Base-by-base conservation (phyloP, 2,113 vertebrate genomes). In the Melanerpes formicivorus region DNA sequence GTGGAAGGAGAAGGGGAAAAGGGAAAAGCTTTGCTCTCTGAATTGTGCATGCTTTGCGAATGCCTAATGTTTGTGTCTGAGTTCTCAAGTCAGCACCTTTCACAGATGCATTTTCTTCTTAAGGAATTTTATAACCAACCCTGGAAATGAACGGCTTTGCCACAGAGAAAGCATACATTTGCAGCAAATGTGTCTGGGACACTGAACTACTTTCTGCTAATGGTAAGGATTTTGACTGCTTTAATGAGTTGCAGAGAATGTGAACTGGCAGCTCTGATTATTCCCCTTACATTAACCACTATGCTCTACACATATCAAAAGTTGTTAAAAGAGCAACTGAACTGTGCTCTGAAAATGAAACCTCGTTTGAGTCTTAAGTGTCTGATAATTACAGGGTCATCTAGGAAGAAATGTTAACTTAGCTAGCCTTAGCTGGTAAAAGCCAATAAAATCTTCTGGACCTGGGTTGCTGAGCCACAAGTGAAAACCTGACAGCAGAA, bases 21-120 rank as follows among this genome's bases (percentile, higher is more conserved):
- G 26, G 15, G 32, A 18, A 11, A 18, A 7, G 18, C 73, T 76
- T 40, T 88, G 70, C 48, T 88, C 9, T 74, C 27, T 46, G n/a
- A 74, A 25, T 6, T 25, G 37, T 54, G 42, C 17, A 2, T 15
- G 25, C 52, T 71, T 37, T 30, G 32, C 67, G 60, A 34, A 17
- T 13, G 42, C 48, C 19, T 73, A 30, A 27, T 55, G 65, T 25
- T 73, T 22, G 29, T 64, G 63, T 17, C 25, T 62, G 59, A 75
- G 48, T 27, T 81, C 65, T 83, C n/a, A 63, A 9, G 37, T 16
- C 23, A 50, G 54, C n/a, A 64, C 18, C 27, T 50, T 34, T 80
- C 40, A 26, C 1, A 1, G 18, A 8, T 29, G 40, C 0, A 1
- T 23, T 23, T 16, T 27, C 15, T 5, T 26, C 48, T 48, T 27